Percentiles rank a stretch among this genome's conserved stretches.
phyloP scores from a whole-genome alignment of 2,113 vertebrate genomes.

The Oreochromis niloticus region DNA sequence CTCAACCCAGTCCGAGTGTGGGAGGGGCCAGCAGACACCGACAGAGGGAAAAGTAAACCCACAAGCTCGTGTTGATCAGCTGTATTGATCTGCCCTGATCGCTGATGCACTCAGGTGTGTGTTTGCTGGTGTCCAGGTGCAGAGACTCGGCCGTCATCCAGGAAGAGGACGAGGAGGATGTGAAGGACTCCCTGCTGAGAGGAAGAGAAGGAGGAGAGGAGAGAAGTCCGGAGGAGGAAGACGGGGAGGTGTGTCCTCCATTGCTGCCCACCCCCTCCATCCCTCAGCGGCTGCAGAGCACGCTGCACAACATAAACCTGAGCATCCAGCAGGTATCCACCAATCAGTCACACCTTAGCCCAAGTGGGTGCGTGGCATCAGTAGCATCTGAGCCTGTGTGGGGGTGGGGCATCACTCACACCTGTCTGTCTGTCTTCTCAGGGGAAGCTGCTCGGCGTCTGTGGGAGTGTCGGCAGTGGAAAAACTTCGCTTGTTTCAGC shows the following conservation, averaged over 20 bases:
- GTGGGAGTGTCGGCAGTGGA: slow-evolving; percentile 89
- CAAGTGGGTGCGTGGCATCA: not conserved
- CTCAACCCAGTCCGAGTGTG: slow-evolving; percentile 85
- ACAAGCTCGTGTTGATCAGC: not conserved
- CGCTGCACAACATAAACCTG: slow-evolving; percentile 82
- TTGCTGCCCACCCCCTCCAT: slow-evolving; percentile 61
- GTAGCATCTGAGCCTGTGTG: not conserved
- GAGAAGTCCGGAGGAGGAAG: slow-evolving; percentile 67
- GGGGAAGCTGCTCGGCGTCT: slow-evolving; percentile 89
- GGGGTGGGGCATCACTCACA: not conserved
- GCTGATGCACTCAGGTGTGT: not conserved
- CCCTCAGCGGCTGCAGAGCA: slow-evolving; percentile 79
- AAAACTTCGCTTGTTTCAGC: slow-evolving; percentile 90
- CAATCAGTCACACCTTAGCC: not conserved
- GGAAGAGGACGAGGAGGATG: slow-evolving; percentile 71
- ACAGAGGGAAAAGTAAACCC: slow-evolving; percentile 21
- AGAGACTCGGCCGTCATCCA: slow-evolving; percentile 49
- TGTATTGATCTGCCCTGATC: not conserved
- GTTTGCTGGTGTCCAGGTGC: not conserved
- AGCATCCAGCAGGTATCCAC: slow-evolving; percentile 74
- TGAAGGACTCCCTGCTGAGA: slow-evolving; percentile 80
- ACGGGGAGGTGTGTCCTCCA: slow-evolving; percentile 70
- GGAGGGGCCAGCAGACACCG: slow-evolving; percentile 66
- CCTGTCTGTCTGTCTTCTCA: slow-evolving; percentile 22
- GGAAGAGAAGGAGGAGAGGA: slow-evolving; percentile 50